Conservation (phyloP, 2,888 invertebrate genomes). For the Beris morrisii region DNA sequence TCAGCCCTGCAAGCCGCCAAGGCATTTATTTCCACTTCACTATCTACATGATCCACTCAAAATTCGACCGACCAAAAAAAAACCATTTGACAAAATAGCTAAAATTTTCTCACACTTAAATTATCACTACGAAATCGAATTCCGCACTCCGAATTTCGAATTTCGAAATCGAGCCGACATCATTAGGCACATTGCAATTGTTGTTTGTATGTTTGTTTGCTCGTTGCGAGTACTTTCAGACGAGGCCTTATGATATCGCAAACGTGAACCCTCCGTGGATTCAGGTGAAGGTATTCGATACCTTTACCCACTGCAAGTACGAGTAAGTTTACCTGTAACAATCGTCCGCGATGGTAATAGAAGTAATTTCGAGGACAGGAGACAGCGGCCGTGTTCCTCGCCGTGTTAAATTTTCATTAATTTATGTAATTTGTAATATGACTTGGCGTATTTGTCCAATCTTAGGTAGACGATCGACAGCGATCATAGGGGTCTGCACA, state of each 20-base stretch:
- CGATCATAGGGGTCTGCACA: too few relatives aligned
- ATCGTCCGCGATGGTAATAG: conserved; percentile 3
- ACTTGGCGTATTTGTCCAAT: conserved; percentile 14
- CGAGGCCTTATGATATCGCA: conserved; percentile 1
- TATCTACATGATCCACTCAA: conserved; percentile 7
- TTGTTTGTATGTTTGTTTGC: neutral
- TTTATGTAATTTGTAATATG: conserved; percentile 28
- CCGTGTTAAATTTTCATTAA: conserved; percentile 29
- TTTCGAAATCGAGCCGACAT: neutral
- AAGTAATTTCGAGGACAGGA: conserved; percentile 25
- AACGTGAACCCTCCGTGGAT: conserved; percentile 14
- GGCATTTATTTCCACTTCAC: neutral
- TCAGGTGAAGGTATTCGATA: conserved; percentile 19
- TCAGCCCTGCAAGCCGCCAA: conserved; percentile 4
- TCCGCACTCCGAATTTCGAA: neutral
- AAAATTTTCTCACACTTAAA: conserved; percentile 20
- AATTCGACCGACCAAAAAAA: neutral
- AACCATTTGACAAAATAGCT: conserved; percentile 10
- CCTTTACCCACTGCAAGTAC: conserved; percentile 7
- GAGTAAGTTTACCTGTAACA: conserved; percentile 19
- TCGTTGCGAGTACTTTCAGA: neutral
- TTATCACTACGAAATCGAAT: neutral
- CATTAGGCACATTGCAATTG: neutral
- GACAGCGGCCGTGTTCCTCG: neutral
- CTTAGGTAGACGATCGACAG: conserved; percentile 17